phyloP scores from a whole-genome alignment of 2,113 vertebrate species.

The Cardinalis cardinalis region DNA sequence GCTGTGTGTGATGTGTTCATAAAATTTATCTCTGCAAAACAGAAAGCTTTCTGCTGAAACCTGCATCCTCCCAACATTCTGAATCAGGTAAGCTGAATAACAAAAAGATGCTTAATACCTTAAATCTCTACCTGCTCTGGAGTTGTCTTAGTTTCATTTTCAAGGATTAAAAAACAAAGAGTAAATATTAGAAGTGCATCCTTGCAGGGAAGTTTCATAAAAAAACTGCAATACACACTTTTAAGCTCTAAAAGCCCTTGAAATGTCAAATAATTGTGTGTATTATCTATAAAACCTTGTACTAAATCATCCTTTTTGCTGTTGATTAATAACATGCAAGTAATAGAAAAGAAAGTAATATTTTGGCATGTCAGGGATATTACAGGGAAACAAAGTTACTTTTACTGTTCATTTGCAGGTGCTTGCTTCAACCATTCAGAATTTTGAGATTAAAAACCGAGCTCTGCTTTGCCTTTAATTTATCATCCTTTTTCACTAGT shows the following conservation, averaged over 20 bases:
- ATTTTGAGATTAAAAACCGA: background rate
- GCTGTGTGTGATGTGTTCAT: background rate
- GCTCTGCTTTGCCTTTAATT: background rate
- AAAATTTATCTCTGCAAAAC: conserved; percentile 56
- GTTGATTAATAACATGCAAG: background rate
- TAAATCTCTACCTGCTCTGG: conserved; percentile 19
- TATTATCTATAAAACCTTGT: background rate
- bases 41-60: conserved; percentile 31
- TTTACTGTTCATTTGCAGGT: background rate
- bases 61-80: background rate
- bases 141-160: conserved; percentile 25
- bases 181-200: background rate
- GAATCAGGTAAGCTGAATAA: conserved; percentile 21
- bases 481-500: background rate
- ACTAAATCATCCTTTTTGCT: background rate
- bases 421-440: background rate
- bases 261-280: background rate
- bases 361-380: background rate
- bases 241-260: background rate
- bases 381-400: background rate
- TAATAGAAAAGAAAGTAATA: background rate
- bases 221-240: background rate
- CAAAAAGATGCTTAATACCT: conserved; percentile 15
- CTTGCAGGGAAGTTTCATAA: background rate
- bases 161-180: conserved; percentile 1